Evolutionary conservation across 1,140 invertebrate genomes (phyloP).

Genomic region (Drosophila sp.): DNA sequence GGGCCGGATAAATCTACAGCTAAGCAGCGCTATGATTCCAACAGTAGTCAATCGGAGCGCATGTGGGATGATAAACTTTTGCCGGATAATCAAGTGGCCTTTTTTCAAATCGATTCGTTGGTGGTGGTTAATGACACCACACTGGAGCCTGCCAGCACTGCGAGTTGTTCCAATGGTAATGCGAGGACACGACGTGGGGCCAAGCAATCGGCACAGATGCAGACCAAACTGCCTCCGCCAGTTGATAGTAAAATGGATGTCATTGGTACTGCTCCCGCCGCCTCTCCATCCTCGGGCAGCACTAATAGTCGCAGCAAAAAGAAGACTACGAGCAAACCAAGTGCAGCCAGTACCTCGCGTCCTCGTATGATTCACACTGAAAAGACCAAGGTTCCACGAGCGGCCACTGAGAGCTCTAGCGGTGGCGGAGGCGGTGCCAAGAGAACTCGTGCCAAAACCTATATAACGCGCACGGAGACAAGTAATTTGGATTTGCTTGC

Average conservation of each 20-base stretch:
- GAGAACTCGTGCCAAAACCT: slow-evolving; percentile 84
- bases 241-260: slow-evolving; percentile 16
- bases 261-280: slow-evolving; percentile 2
- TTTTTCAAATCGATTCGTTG: slow-evolving; percentile 73
- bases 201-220: slow-evolving; percentile 30
- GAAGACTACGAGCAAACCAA: slow-evolving; percentile 25
- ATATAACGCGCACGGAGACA: slow-evolving; percentile 83
- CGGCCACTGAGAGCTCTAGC: slow-evolving; percentile 82
- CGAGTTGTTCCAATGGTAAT: background rate
- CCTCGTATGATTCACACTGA: slow-evolving; percentile 90
- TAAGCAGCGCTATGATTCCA: slow-evolving; percentile 61
- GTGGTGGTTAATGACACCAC: slow-evolving; percentile 66
- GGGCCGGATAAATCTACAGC: slow-evolving; percentile 12
- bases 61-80: slow-evolving; percentile 75
- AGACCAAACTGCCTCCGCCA: slow-evolving; percentile 6
- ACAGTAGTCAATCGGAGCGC: slow-evolving; percentile 63
- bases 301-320: slow-evolving; percentile 43
- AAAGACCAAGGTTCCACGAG: slow-evolving; percentile 84
- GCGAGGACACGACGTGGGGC: slow-evolving; percentile 30
- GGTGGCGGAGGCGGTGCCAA: slow-evolving; percentile 59
- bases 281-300: slow-evolving; percentile 20
- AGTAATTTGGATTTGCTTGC: slow-evolving; percentile 65
- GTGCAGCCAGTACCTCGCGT: slow-evolving; percentile 59
- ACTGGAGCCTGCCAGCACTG: slow-evolving; percentile 38
- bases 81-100: slow-evolving; percentile 37